These are phyloP conservation scores for Drosophila tsacasi DNA, from an alignment of 1,140 invertebrate species.

Conservation along the genomic window DNA sequence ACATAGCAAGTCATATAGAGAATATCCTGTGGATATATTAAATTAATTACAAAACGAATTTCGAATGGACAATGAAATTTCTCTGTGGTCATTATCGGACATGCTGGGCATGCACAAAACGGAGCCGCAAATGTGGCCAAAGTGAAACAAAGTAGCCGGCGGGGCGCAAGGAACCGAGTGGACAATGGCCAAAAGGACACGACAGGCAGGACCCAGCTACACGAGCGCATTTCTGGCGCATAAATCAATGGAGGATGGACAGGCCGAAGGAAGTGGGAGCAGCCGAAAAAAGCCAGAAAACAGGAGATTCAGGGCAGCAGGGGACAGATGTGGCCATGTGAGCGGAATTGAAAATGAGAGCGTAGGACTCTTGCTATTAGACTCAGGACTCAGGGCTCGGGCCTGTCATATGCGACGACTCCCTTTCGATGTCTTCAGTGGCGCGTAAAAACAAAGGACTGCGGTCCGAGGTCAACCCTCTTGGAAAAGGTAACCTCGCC, in stretches of 20 bases:
- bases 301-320: slow-evolving; percentile 26
- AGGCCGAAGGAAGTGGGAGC: slow-evolving; percentile 48
- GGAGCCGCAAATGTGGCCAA: slow-evolving; percentile 79
- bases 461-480: slow-evolving; percentile 51
- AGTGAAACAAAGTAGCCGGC: slow-evolving; percentile 77
- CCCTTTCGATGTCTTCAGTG: slow-evolving; percentile 68
- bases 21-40: slow-evolving; percentile 67
- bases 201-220: slow-evolving; percentile 25
- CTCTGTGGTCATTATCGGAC: slow-evolving; percentile 77
- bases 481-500: slow-evolving; percentile 68
- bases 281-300: slow-evolving; percentile 43
- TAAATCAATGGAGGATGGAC: slow-evolving; percentile 73
- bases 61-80: slow-evolving; percentile 79
- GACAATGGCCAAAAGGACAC: slow-evolving; percentile 40
- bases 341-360: slow-evolving; percentile 81
- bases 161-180: slow-evolving; percentile 58
- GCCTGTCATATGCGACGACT: slow-evolving; percentile 58
- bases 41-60: slow-evolving; percentile 82
- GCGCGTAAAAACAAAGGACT: slow-evolving; percentile 74
- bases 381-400: slow-evolving; percentile 21
- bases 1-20: slow-evolving; percentile 28
- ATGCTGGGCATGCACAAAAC: slow-evolving; percentile 75
- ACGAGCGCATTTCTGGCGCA: slow-evolving; percentile 64
- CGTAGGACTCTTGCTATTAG: slow-evolving; percentile 30
- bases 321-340: slow-evolving; percentile 77